Percentiles rank a stretch among this genome's conserved stretches.
Conservation (phyloP, 1,140 invertebrate genomes). For the Triops cancriformis region DNA sequence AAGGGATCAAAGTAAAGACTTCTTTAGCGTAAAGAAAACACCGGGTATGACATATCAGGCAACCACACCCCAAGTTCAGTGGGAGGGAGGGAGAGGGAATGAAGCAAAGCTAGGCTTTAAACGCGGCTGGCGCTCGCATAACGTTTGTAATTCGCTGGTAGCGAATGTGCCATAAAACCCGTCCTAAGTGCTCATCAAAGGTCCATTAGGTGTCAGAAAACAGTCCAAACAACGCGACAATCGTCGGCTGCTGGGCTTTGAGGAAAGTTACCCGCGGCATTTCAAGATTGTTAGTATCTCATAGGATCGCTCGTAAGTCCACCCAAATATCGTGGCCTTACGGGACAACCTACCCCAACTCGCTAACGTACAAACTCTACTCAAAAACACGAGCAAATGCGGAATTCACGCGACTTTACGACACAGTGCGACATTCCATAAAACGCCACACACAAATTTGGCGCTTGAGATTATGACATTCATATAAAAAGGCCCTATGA, state of each 20-base stretch:
- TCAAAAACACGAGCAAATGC: too few relatives aligned
- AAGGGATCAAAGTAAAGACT: background rate
- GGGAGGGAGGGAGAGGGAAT: too few relatives aligned
- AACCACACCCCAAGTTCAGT: background rate
- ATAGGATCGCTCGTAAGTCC: background rate
- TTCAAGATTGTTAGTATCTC: constrained; percentile 10
- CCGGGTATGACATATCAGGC: background rate
- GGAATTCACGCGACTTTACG: too few relatives aligned
- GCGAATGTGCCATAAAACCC: background rate
- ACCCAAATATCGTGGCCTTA: background rate
- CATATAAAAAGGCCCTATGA: too few relatives aligned
- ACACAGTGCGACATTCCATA: too few relatives aligned
- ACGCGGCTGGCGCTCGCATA: background rate
- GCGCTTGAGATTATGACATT: too few relatives aligned
- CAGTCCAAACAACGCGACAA: constrained; percentile 9
- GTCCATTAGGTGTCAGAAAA: background rate
- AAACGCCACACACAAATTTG: too few relatives aligned
- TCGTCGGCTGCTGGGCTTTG: background rate
- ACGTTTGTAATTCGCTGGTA: constrained; percentile 6
- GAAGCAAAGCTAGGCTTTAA: background rate
- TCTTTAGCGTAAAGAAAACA: background rate
- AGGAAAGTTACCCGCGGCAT: background rate
- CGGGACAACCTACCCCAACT: background rate
- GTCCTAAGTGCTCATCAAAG: constrained; percentile 1
- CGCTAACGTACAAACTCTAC: background rate